phyloP scores from a whole-genome alignment of 2,113 vertebrate genomes.

The Actinemys pallida region DNA sequence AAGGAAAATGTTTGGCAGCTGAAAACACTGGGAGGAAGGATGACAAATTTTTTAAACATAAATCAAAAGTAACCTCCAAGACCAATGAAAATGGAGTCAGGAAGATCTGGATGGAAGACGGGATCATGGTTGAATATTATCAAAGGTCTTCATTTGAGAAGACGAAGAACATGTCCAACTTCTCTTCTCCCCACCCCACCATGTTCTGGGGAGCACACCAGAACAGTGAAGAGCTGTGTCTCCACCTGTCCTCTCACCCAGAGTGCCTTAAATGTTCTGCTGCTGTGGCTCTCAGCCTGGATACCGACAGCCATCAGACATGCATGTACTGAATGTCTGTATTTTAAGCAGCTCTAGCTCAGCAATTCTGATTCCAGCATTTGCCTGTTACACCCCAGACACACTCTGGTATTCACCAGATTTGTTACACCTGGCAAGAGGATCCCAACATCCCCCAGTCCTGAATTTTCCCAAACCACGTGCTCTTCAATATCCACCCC shows the following conservation, averaged over 20 bases:
- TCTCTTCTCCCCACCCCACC: background rate
- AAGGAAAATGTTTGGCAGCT: background rate
- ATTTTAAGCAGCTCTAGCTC: background rate
- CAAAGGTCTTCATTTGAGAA: background rate
- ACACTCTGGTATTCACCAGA: background rate
- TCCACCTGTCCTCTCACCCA: background rate
- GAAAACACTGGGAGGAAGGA: background rate
- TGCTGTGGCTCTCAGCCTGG: background rate
- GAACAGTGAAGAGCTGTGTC: background rate
- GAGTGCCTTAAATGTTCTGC: background rate
- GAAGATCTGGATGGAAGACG: background rate
- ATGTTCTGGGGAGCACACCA: background rate
- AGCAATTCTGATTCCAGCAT: background rate
- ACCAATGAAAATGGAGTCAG: background rate
- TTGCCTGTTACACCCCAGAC: background rate
- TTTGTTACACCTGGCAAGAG: background rate
- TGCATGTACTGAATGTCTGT: background rate
- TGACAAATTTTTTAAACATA: background rate
- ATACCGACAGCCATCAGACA: background rate
- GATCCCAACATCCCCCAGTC: background rate
- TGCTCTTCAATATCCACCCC: background rate
- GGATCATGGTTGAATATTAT: background rate
- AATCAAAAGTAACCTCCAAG: background rate
- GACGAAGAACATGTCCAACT: background rate
- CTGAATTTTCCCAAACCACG: no score